Percentiles rank a stretch among this genome's conserved stretches.
phyloP scores from a whole-genome alignment of 2,797 vertebrate genomes.

The Enteromius trimaculatus region DNA sequence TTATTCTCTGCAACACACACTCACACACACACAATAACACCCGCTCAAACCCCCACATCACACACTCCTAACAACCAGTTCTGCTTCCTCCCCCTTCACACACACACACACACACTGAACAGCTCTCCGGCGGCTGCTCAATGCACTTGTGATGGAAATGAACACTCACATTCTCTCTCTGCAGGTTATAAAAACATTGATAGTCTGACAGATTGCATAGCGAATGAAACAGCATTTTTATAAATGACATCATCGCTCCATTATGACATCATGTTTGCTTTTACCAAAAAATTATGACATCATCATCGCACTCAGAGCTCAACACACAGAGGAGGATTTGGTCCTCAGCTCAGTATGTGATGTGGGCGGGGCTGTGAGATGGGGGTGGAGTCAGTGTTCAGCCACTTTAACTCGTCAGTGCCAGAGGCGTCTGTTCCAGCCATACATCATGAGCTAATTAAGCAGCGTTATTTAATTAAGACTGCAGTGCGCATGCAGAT shows the following conservation, averaged over 20 bases:
- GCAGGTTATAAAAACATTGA: not conserved
- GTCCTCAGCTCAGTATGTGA: not conserved
- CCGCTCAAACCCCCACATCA: conserved; percentile 11
- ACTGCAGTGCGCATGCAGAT: conserved; percentile 74
- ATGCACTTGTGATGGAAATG: not conserved
- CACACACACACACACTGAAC: not conserved
- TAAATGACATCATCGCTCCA: conserved; percentile 1
- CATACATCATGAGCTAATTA: conserved; percentile 87
- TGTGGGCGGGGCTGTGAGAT: not conserved
- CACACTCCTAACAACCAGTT: conserved; percentile 4
- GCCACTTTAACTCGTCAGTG: conserved; percentile 52
- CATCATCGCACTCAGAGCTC: not conserved
- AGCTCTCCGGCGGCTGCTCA: not conserved
- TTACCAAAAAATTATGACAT: not conserved
- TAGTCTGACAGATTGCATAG: not conserved
- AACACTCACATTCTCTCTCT: conserved; percentile 5
- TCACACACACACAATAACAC: conserved; percentile 40
- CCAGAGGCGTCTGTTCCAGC: conserved; percentile 75
- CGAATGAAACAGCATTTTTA: not conserved
- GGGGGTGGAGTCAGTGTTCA: not conserved
- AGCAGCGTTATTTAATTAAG: conserved; percentile 90
- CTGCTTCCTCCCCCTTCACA: not conserved
- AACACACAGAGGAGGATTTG: not conserved
- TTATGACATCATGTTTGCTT: not conserved
- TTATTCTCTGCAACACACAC: conserved; percentile 70